A percentile compares a stretch with the other conserved stretches of the same genome.
Evolutionary conservation across 2,888 invertebrate species (phyloP).

Genomic region (Pedicia rivosa): DNA sequence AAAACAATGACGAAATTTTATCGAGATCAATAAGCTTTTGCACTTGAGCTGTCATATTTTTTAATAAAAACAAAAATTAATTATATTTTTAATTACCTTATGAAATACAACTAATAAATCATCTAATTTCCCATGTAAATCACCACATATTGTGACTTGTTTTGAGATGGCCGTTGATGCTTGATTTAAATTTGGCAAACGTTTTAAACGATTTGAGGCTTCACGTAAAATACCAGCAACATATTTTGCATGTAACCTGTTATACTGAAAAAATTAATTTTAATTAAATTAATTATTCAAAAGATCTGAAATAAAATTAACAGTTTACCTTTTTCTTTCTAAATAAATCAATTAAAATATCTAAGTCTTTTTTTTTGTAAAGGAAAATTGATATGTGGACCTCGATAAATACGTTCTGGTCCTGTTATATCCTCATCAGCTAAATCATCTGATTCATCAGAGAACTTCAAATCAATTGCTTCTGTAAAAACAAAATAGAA

Average conservation of each 20-base stretch:
- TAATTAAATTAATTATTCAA: too few species aligned
- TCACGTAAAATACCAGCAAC: conserved; percentile 72
- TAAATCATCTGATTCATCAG: conserved; percentile 46
- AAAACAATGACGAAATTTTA: too few species aligned
- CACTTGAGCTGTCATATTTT: too few species aligned
- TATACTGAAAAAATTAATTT: conserved; percentile 43
- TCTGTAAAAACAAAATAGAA: conserved; percentile 10
- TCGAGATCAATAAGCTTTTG: too few species aligned
- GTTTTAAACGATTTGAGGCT: conserved; percentile 55
- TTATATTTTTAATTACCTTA: conserved; percentile 67
- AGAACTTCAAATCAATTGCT: conserved; percentile 21
- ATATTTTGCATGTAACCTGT: conserved; percentile 72
- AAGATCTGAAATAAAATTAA: too few species aligned
- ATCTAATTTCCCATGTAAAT: conserved; percentile 86
- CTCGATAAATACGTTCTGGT: conserved; percentile 51
- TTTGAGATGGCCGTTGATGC: conserved; percentile 77
- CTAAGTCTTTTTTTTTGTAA: conserved; percentile 64
- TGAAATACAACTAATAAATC: conserved; percentile 84
- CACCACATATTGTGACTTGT: conserved; percentile 84
- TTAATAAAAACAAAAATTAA: too few species aligned
- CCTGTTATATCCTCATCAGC: conserved; percentile 39
- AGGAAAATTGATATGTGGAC: conserved; percentile 67
- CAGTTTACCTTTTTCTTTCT: conserved; percentile 64
- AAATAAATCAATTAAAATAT: conserved; percentile 71
- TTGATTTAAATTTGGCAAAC: conserved; percentile 67